A percentile compares a stretch with the other conserved stretches of the same genome.
Conservation (phyloP, 2,888 invertebrate genomes). For the Endomychus coccineus region DNA sequence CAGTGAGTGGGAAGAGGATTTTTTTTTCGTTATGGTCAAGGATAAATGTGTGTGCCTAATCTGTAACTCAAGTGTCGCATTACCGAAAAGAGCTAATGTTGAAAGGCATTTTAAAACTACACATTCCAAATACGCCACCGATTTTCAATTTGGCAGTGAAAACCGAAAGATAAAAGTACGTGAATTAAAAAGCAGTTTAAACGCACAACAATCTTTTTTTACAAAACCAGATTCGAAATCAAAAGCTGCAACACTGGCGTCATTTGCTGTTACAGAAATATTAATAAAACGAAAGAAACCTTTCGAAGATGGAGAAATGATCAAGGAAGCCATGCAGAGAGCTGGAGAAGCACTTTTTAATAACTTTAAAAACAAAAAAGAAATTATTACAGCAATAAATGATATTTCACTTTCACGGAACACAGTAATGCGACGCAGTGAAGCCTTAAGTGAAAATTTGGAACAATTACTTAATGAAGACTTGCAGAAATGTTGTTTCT, state of each 20-base stretch:
- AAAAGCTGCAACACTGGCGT: slow-evolving; percentile 19
- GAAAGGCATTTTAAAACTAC: slow-evolving; percentile 17
- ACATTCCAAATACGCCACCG: slow-evolving; percentile 16
- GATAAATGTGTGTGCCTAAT: slow-evolving; percentile 19
- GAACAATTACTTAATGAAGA: slow-evolving; percentile 16
- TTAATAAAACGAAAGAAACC: slow-evolving; percentile 25
- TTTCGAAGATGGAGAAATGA: slow-evolving; percentile 21
- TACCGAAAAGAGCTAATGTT: slow-evolving; percentile 18
- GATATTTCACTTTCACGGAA: slow-evolving; percentile 12
- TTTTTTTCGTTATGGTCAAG: slow-evolving; percentile 16
- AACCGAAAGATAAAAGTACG: slow-evolving; percentile 13
- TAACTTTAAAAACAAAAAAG: slow-evolving; percentile 21
- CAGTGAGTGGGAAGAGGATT: slow-evolving; percentile 18
- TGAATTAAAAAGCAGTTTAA: slow-evolving; percentile 11
- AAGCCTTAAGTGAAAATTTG: slow-evolving; percentile 14
- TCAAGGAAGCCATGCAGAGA: slow-evolving; percentile 20
- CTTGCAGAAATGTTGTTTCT: slow-evolving; percentile 15
- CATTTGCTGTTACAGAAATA: slow-evolving; percentile 19
- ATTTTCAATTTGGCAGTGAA: slow-evolving; percentile 17
- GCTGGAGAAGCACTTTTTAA: slow-evolving; percentile 20
- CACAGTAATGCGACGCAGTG: slow-evolving; percentile 17
- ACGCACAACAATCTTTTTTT: slow-evolving; percentile 13
- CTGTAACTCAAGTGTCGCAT: slow-evolving; percentile 15
- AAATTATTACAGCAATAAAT: slow-evolving; percentile 20
- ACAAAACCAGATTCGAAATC: slow-evolving; percentile 16